phyloP scores from a whole-genome alignment of 2,797 vertebrate genomes.

The Xerus rutilus region DNA sequence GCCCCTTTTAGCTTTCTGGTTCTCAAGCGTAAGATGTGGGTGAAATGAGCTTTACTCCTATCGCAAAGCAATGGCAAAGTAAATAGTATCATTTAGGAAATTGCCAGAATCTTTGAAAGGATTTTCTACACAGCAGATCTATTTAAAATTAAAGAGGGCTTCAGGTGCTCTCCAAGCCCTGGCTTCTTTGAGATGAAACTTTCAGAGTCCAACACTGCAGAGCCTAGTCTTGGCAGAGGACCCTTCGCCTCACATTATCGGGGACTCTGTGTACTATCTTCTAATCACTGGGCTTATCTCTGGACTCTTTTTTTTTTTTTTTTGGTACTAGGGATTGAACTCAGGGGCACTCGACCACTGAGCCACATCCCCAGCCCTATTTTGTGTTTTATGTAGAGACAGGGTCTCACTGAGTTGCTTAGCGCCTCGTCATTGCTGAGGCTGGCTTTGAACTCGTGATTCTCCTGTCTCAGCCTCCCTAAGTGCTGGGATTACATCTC shows the following conservation, averaged over 20 bases:
- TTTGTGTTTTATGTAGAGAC: no score
- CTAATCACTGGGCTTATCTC: constrained; percentile 55
- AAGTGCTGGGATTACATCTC: no score
- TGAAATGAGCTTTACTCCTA: not conserved
- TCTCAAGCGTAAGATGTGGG: constrained; percentile 3
- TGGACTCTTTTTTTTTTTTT: not conserved
- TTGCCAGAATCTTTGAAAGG: not conserved
- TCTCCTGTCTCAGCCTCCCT: no score
- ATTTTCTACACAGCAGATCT: not conserved
- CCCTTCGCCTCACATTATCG: not conserved
- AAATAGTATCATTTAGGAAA: not conserved
- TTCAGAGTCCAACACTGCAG: not conserved
- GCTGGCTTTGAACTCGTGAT: no score
- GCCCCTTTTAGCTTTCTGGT: not conserved
- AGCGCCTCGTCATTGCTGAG: no score
- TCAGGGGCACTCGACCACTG: no score
- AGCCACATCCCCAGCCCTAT: no score
- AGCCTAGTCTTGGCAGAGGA: not conserved
- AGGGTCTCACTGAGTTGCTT: no score
- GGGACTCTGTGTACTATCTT: not conserved
- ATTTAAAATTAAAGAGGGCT: constrained; percentile 42
- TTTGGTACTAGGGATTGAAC: no score
- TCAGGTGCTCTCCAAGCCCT: not conserved
- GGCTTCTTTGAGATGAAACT: not conserved
- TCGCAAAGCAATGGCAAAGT: not conserved